A percentile compares a stretch with the other conserved stretches of the same genome.
Evolutionary conservation across 2,797 vertebrate genomes (phyloP).

Genomic region (Carapus acus): DNA sequence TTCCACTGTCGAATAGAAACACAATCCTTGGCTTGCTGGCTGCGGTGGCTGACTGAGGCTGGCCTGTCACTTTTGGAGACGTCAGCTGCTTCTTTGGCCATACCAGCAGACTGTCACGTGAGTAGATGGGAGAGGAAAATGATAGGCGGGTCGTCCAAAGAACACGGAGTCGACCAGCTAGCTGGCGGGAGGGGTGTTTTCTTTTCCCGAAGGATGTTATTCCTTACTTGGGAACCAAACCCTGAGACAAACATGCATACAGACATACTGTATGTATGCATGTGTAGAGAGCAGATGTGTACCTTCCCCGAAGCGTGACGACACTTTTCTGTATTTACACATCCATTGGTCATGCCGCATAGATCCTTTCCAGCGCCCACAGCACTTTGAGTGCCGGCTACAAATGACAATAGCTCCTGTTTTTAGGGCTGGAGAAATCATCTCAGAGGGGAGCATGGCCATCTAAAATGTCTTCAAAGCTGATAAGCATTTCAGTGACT

Average conservation of each 20-base stretch:
- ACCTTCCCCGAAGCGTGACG: too few species aligned
- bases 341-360: neutral
- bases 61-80: conserved; percentile 19
- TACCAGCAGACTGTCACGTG: conserved; percentile 23
- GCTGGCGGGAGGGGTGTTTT: conserved; percentile 14
- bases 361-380: conserved; percentile 11
- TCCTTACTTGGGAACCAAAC: too few species aligned
- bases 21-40: conserved; percentile 17
- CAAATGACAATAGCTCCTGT: conserved; percentile 25
- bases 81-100: conserved; percentile 33
- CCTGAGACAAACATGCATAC: neutral
- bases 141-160: conserved; percentile 18
- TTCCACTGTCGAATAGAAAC: conserved; percentile 48
- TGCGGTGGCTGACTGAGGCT: conserved; percentile 22
- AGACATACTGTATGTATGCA: neutral
- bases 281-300: too few species aligned
- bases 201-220: conserved; percentile 20
- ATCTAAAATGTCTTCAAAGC: too few species aligned
- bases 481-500: conserved; percentile 26
- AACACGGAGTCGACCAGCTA: neutral
- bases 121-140: conserved; percentile 12
- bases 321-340: neutral
- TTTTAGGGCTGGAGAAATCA: conserved; percentile 3
- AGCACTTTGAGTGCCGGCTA: conserved; percentile 5
- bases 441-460: too few species aligned